Base-by-base conservation (phyloP, 2,113 vertebrate species). In the Merops nubicus region DNA sequence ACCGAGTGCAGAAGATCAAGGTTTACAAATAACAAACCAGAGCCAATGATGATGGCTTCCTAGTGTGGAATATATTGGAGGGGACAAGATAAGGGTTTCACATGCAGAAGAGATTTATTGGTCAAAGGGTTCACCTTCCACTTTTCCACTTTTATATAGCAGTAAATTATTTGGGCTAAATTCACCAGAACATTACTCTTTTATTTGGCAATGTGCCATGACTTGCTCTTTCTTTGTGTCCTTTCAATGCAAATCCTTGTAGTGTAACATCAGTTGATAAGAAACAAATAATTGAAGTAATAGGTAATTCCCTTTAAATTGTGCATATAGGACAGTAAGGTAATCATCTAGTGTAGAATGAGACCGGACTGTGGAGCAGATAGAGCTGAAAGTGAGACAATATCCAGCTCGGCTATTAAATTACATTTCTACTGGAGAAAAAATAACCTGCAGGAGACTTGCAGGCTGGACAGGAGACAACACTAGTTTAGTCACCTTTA, bases 1-100 rank as follows among this genome's bases (percentile, higher is more conserved):
- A 99, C 98, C 97, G 97, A 99, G 99, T 99, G 99, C 99, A 99
- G 99, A 98, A 99, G 99, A 99, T 99, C 99, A 99, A 99, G 99
- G 99, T 99, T 99, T 99, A 98, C 98, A 98, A 98, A 99, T 98
- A 98, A 98, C 98, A 98, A 98, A 98, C 98, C 98, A 97, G 98
- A 98, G 99, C 99, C 97, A 98, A 90, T 97, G 98, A 98, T 98
- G 99, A 98, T 98, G 99, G 98, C 98, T 99, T 99, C 98, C 98
- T 98, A 98, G 97, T 98, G 98, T 98, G 97, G 98, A 98, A 99
- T 99, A 98, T 99, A 99, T 99, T 98, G 98, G 98, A 98, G 98
- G 98, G 98, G 98, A 99, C 99, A 99, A 99, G 99, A 99, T 99
- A 99, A 99, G 99, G 98, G 98, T 97, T 98, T 98, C 98, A 97